phyloP scores from a whole-genome alignment of 2,113 vertebrate genomes.

The Heloderma charlesbogerti region DNA sequence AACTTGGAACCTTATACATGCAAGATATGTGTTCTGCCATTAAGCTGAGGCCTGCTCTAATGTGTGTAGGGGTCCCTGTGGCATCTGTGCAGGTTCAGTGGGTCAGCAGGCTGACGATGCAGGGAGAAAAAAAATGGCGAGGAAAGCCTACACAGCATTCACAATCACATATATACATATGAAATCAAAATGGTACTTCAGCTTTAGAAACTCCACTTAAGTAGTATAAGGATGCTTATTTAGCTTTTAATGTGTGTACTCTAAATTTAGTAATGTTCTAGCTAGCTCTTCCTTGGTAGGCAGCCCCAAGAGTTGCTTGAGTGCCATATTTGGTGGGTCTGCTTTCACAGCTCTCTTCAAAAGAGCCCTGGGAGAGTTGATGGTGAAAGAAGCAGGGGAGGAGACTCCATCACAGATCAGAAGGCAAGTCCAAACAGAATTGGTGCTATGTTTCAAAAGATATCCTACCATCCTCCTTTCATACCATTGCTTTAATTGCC shows the following conservation, averaged over 20 bases:
- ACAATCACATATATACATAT: neutral
- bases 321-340: neutral
- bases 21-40: neutral
- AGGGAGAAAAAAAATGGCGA: neutral
- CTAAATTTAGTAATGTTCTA: neutral
- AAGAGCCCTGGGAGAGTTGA: neutral
- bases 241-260: neutral
- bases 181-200: neutral
- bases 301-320: neutral
- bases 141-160: neutral
- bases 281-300: neutral
- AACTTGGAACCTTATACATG: too few species aligned
- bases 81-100: too few species aligned
- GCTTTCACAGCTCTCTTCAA: neutral
- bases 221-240: neutral
- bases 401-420: neutral
- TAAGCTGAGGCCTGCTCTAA: too few species aligned
- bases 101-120: neutral
- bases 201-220: neutral
- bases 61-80: neutral
- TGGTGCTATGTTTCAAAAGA: constrained; percentile 46
- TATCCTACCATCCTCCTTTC: constrained; percentile 36
- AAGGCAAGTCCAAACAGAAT: neutral
- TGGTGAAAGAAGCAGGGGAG: neutral
- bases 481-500: constrained; percentile 55